These are phyloP conservation scores for Morone saxatilis DNA, from an alignment of 2,113 vertebrate genomes.

Conservation along the genomic window DNA sequence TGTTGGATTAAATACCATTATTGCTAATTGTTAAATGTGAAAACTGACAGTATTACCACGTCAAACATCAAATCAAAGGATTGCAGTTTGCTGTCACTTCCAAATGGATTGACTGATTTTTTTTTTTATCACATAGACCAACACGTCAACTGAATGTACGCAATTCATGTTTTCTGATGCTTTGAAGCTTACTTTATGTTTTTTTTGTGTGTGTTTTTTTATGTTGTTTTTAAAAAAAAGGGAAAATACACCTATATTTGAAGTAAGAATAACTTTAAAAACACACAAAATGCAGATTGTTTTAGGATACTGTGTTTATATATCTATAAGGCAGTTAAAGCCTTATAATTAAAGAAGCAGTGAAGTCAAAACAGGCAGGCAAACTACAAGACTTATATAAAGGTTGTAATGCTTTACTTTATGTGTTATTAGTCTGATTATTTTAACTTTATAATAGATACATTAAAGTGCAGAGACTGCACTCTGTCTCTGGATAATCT, in stretches of 20 bases:
- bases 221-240: neutral
- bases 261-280: neutral
- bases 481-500: neutral
- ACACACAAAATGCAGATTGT: too few relatives aligned
- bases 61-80: neutral
- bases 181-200: neutral
- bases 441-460: neutral
- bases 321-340: too few relatives aligned
- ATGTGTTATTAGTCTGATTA: neutral
- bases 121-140: neutral
- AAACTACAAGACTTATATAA: neutral
- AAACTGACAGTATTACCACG: neutral
- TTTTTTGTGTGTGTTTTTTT: neutral
- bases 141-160: neutral
- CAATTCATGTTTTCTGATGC: neutral
- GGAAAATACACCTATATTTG: neutral
- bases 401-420: neutral
- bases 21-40: slow-evolving; percentile 48
- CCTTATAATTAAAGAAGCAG: neutral
- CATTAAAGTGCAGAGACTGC: neutral
- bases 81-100: neutral
- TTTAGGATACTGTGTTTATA: too few relatives aligned
- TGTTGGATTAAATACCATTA: neutral
- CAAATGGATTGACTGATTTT: neutral
- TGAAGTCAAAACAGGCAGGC: too few relatives aligned